Conservation (phyloP, 2,797 vertebrate species). For the Tachyglossus aculeatus region DNA sequence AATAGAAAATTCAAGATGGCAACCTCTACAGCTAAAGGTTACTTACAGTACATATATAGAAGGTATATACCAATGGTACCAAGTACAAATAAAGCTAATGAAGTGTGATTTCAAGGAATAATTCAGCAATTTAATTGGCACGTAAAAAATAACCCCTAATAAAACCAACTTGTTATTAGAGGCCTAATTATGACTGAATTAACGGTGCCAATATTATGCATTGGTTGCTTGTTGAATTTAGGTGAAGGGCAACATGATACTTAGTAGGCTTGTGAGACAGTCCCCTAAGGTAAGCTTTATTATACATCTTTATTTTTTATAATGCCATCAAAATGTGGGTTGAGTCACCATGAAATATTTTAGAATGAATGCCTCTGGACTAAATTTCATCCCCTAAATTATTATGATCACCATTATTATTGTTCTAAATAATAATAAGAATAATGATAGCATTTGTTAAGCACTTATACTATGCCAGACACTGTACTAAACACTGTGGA, state of each 20-base stretch:
- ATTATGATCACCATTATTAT: too few species aligned
- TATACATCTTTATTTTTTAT: neutral
- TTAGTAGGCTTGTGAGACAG: slow-evolving; percentile 25
- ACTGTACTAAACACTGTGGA: too few species aligned
- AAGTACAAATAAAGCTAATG: slow-evolving; percentile 26
- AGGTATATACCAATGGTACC: slow-evolving; percentile 26
- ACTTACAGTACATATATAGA: too few species aligned
- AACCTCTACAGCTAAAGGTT: too few species aligned
- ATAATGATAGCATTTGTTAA: too few species aligned
- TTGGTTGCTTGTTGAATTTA: slow-evolving; percentile 28
- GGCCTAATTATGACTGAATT: slow-evolving; percentile 43
- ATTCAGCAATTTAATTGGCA: neutral
- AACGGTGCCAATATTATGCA: slow-evolving; percentile 14
- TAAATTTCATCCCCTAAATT: too few species aligned
- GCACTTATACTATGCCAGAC: too few species aligned
- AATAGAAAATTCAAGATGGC: neutral
- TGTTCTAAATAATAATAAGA: too few species aligned
- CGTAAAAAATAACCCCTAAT: slow-evolving; percentile 24
- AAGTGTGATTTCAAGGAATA: neutral
- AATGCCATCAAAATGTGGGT: neutral
- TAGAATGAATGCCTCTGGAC: too few species aligned
- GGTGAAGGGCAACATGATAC: slow-evolving; percentile 21
- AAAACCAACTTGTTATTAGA: slow-evolving; percentile 26
- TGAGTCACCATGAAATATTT: too few species aligned
- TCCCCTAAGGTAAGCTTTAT: neutral